These are phyloP conservation scores for Cynoglossus semilaevis DNA, from an alignment of 2,113 vertebrate species.

Conservation along the genomic window DNA sequence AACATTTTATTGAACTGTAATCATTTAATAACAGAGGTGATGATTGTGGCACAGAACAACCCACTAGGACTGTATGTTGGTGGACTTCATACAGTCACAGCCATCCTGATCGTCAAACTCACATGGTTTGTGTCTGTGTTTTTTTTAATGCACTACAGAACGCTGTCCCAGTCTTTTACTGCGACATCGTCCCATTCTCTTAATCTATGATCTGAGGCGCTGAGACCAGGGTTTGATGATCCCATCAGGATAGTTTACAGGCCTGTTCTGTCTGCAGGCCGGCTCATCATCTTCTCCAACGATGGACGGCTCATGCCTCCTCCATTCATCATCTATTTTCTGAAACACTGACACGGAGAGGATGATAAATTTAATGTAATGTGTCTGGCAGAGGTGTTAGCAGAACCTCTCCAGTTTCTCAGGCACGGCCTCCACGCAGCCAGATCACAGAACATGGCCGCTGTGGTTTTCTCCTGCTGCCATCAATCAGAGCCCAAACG, in stretches of 20 bases:
- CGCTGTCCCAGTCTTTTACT: too few species aligned
- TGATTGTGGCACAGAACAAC: too few species aligned
- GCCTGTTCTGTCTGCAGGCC: slow-evolving; percentile 5
- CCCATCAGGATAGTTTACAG: not conserved
- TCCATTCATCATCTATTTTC: slow-evolving; percentile 56
- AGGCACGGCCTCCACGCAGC: slow-evolving; percentile 61
- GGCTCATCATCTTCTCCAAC: slow-evolving; percentile 24
- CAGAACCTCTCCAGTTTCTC: slow-evolving; percentile 37
- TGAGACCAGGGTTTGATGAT: slow-evolving; percentile 3
- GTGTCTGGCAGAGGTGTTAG: slow-evolving; percentile 33
- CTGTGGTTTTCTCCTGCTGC: slow-evolving; percentile 67
- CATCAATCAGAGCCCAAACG: slow-evolving; percentile 78
- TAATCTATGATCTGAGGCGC: too few species aligned
- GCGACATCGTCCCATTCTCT: too few species aligned
- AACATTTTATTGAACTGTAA: too few species aligned
- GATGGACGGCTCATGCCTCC: slow-evolving; percentile 32
- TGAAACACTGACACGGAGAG: slow-evolving; percentile 57
- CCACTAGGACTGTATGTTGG: too few species aligned
- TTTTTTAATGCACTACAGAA: too few species aligned
- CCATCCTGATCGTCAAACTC: too few species aligned
- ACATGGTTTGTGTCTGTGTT: too few species aligned
- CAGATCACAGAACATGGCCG: slow-evolving; percentile 70
- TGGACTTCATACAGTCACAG: too few species aligned
- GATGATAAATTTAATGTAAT: slow-evolving; percentile 48
- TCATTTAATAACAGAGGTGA: too few species aligned